phyloP scores from a whole-genome alignment of 2,888 invertebrate species.

The Agonopterix alstromeriana region DNA sequence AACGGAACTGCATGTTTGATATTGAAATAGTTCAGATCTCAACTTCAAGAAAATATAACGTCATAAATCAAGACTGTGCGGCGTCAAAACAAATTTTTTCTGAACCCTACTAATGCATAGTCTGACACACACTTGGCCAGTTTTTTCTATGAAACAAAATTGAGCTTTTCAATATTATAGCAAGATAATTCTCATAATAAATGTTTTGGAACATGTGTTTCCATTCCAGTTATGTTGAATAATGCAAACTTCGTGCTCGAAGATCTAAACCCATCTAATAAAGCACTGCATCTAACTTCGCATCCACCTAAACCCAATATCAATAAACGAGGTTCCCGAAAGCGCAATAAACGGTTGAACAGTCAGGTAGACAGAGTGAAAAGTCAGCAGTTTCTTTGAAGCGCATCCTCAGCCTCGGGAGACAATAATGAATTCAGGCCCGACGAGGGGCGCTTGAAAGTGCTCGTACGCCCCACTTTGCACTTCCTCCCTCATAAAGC shows the following conservation, averaged over 20 bases:
- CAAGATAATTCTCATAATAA: too few species aligned
- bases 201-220: too few species aligned
- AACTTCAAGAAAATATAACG: too few species aligned
- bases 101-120: too few species aligned
- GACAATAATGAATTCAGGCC: slow-evolving; percentile 70
- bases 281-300: background rate
- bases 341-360: slow-evolving; percentile 58
- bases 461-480: slow-evolving; percentile 62
- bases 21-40: too few species aligned
- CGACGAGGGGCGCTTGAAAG: slow-evolving; percentile 27
- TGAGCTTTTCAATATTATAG: too few species aligned
- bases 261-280: slow-evolving; percentile 1
- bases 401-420: slow-evolving; percentile 54
- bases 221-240: background rate
- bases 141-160: too few species aligned
- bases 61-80: too few species aligned
- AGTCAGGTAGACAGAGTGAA: slow-evolving; percentile 34
- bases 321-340: slow-evolving; percentile 43
- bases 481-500: slow-evolving; percentile 65
- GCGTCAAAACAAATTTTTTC: too few species aligned
- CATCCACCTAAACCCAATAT: slow-evolving; percentile 24
- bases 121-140: too few species aligned
- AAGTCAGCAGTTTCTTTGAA: slow-evolving; percentile 71
- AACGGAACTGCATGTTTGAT: too few species aligned
- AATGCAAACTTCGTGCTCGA: background rate